Base-by-base conservation (phyloP, 2,113 vertebrate genomes). In the Perca schrenkii region DNA sequence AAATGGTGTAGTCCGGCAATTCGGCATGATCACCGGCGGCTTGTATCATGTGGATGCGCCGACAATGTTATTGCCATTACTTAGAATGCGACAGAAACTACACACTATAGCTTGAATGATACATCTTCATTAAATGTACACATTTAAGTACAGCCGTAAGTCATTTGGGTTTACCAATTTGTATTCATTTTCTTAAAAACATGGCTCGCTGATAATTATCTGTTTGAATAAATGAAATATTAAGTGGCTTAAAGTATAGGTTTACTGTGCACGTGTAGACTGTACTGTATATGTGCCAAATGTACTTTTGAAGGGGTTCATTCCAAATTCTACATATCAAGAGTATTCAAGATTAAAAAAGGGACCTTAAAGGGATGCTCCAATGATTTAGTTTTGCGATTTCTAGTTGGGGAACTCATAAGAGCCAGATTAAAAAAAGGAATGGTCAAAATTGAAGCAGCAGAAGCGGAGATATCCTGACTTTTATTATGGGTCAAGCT, bases 301-400 rank as follows among this genome's bases (percentile, higher is more conserved):
- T 56, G n/a, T 71, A 21, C 36, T 17, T 40, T 47, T 67, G 31
- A 73, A 78, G 52, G n/a, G 16, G 65, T 64, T 64, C 22, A 50
- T 63, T 70, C 14, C 31, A 28, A 66, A 75, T 60, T 11, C 17
- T 40, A 4, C 66, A 43, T 25, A 36, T 46, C 3, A 56, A 49
- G 8, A 56, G 17, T 3, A 16, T 56, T n/a, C 1, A 53, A 64
- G 31, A 15, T 49, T 4, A n/a, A 4, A 16, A 36, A 15, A 1
- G 1, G 34, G 0, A 4, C 17, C 43, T 15, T 60, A 60, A 58
- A 62, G 28, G 10, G 14, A 19, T 13, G 17, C 57, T 64, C 14
- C 73, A 53, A 34, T 43, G n/a, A 54, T 43, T 34, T 25, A 28
- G 1, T 31, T 6, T 31, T 72, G 4, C n/a, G 46, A 36, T 13